A percentile compares a stretch with the other conserved stretches of the same genome.
Evolutionary conservation across 1,140 invertebrate genomes (phyloP).

Genomic region (Zaprionus capensis): DNA sequence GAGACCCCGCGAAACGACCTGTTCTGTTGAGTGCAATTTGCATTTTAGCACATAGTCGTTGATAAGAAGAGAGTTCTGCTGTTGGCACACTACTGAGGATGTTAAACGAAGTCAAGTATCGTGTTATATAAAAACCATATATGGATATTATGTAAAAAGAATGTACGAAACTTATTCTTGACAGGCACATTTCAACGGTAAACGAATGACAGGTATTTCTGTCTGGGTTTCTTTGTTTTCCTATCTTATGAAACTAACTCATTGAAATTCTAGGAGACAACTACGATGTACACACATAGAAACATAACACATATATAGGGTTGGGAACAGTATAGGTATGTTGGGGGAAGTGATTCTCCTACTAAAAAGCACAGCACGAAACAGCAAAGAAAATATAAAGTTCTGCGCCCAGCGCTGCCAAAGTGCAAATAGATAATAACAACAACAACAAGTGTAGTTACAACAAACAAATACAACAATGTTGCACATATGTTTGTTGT

Average conservation of each 20-base stretch:
- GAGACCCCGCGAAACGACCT: background rate
- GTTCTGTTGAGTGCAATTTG: slow-evolving; percentile 36
- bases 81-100: slow-evolving; percentile 16
- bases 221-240: background rate
- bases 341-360: background rate
- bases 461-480: slow-evolving; percentile 16
- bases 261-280: slow-evolving; percentile 57
- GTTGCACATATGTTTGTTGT: slow-evolving; percentile 31
- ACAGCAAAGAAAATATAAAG: slow-evolving; percentile 82
- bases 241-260: slow-evolving; percentile 46
- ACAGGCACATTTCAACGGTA: slow-evolving; percentile 29
- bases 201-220: slow-evolving; percentile 1
- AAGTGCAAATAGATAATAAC: slow-evolving; percentile 35
- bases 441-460: slow-evolving; percentile 24
- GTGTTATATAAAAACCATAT: background rate
- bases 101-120: slow-evolving; percentile 8
- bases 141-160: slow-evolving; percentile 30
- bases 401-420: slow-evolving; percentile 56
- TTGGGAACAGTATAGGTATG: background rate
- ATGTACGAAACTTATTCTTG: slow-evolving; percentile 13
- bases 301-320: background rate
- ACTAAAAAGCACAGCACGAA: slow-evolving; percentile 54
- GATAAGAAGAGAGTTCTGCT: slow-evolving; percentile 51
- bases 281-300: background rate
- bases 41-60: slow-evolving; percentile 69